A percentile compares a stretch with the other conserved stretches of the same genome.
Evolutionary conservation across 2,888 invertebrate genomes (phyloP).

Genomic region (Oxyteleia sp.): DNA sequence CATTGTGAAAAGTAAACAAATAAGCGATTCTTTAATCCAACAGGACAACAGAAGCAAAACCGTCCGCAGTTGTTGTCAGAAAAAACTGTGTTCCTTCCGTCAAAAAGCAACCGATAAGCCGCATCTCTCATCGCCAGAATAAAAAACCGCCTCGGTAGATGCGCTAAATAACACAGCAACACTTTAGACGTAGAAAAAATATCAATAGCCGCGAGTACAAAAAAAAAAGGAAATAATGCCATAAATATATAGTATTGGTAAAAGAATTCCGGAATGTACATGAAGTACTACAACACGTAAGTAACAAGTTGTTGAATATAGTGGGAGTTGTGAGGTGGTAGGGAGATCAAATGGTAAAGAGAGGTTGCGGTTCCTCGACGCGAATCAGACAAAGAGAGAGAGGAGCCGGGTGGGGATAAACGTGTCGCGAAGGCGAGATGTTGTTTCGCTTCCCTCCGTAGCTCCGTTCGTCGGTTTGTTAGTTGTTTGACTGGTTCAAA

Average conservation of each 20-base stretch:
- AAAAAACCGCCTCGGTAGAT: slow-evolving; percentile 1
- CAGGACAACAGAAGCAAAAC: background rate
- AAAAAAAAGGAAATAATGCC: slow-evolving; percentile 34
- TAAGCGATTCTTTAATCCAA: slow-evolving; percentile 4
- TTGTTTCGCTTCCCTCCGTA: slow-evolving; percentile 72
- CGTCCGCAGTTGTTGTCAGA: background rate
- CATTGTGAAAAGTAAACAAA: slow-evolving; percentile 43
- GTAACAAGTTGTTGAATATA: slow-evolving; percentile 65
- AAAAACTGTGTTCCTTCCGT: background rate
- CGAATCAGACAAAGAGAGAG: slow-evolving; percentile 20
- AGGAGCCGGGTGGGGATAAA: slow-evolving; percentile 63
- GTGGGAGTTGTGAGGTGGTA: slow-evolving; percentile 58
- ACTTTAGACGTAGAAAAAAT: slow-evolving; percentile 21
- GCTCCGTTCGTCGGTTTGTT: slow-evolving; percentile 73
- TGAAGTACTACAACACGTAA: slow-evolving; percentile 40
- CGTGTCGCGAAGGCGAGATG: slow-evolving; percentile 75
- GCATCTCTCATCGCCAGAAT: background rate
- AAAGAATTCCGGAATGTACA: slow-evolving; percentile 51
- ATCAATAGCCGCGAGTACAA: slow-evolving; percentile 32
- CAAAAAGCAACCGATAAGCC: background rate
- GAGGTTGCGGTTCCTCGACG: slow-evolving; percentile 19
- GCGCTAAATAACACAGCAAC: slow-evolving; percentile 34
- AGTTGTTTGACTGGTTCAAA: slow-evolving; percentile 75
- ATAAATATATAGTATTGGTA: slow-evolving; percentile 26
- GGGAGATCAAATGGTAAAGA: slow-evolving; percentile 60